Conservation (phyloP, 2,113 vertebrate species). For the Dromas ardeola region DNA sequence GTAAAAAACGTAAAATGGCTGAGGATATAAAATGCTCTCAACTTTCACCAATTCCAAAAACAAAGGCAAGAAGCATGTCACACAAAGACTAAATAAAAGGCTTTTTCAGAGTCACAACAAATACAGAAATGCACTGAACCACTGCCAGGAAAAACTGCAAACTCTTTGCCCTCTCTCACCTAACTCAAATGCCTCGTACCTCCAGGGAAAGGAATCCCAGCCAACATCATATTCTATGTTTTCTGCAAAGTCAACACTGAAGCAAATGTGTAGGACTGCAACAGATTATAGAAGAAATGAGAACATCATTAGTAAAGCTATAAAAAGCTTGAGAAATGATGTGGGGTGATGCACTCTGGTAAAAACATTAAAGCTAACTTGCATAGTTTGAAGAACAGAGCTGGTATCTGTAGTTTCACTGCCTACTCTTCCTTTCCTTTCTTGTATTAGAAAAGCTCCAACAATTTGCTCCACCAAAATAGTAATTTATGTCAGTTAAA, state of each 20-base stretch:
- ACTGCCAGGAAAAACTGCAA: constrained; percentile 47
- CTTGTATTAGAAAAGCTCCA: background rate
- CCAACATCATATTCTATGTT: background rate
- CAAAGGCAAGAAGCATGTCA: background rate
- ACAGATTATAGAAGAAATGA: constrained; percentile 25
- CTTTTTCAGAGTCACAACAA: constrained; percentile 23
- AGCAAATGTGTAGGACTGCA: background rate
- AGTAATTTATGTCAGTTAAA: background rate
- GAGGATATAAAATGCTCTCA: background rate
- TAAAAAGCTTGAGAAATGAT: background rate
- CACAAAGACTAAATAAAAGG: constrained; percentile 28
- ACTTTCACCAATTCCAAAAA: background rate
- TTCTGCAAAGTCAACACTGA: constrained; percentile 51
- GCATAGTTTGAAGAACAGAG: background rate
- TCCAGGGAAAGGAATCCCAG: constrained; percentile 43
- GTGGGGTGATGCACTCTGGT: background rate
- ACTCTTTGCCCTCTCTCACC: constrained; percentile 38
- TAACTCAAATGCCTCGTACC: background rate
- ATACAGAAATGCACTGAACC: constrained; percentile 9
- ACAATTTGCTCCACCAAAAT: background rate
- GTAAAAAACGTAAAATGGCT: background rate
- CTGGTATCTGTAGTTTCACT: background rate
- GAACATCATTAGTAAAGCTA: constrained; percentile 10
- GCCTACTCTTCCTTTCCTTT: background rate
- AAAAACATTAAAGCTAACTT: background rate